phyloP scores from a whole-genome alignment of 2,797 vertebrate genomes.

The Propithecus deckenii region DNA sequence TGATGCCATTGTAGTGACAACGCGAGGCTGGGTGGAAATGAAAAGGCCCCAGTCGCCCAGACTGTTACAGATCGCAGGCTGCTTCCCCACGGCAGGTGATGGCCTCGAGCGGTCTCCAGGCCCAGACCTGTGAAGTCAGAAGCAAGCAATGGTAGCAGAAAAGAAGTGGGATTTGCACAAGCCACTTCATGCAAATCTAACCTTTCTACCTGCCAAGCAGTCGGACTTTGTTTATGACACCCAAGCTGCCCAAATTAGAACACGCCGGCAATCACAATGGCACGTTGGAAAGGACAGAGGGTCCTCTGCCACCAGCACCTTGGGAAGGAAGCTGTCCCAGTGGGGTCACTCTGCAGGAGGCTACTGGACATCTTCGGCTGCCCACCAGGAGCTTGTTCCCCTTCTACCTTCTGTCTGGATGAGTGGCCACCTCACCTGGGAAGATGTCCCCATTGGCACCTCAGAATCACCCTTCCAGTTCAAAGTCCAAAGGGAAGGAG shows the following conservation, averaged over 20 bases:
- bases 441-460: neutral
- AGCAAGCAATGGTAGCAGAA: constrained; percentile 45
- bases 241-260: constrained; percentile 17
- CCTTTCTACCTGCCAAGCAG: constrained; percentile 72
- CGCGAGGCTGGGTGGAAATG: neutral
- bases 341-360: neutral
- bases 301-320: neutral
- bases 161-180: constrained; percentile 66
- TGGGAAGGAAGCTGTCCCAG: neutral
- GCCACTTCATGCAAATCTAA: constrained; percentile 74
- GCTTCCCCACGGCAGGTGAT: neutral
- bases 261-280: neutral
- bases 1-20: neutral
- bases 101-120: neutral
- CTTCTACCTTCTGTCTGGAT: neutral
- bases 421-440: neutral
- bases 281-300: constrained; percentile 44
- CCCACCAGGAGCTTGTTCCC: neutral
- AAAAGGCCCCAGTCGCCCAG: neutral
- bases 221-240: constrained; percentile 48
- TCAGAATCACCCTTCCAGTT: neutral
- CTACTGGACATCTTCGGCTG: neutral
- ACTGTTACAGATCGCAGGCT: neutral
- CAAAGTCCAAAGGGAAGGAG: neutral
- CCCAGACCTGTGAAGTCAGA: neutral